phyloP scores from a whole-genome alignment of 2,888 invertebrate genomes.

The Aphrophora alni region DNA sequence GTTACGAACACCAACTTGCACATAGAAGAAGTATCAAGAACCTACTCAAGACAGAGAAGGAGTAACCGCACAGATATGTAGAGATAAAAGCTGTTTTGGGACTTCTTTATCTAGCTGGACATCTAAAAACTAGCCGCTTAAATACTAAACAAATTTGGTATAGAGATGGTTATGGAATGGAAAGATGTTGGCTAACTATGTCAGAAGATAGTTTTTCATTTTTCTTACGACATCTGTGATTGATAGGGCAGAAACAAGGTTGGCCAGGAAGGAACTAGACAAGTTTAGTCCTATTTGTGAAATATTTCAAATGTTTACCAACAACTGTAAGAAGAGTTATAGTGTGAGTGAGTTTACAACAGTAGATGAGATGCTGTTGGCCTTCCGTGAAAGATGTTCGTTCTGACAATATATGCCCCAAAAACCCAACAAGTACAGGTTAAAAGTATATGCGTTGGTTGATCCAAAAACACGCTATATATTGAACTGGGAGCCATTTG shows the following conservation, averaged over 20 bases:
- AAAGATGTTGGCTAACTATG: neutral
- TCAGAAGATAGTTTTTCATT: neutral
- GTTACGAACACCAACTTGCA: neutral
- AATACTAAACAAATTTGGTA: neutral
- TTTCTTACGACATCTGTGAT: neutral
- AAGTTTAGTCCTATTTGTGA: neutral
- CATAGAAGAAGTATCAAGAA: neutral
- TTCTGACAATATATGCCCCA: neutral
- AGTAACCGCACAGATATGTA: neutral
- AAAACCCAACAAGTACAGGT: constrained; percentile 39
- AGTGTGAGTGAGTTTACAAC: neutral
- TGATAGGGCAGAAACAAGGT: neutral
- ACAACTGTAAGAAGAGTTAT: neutral
- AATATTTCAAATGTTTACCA: neutral
- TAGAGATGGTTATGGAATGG: neutral
- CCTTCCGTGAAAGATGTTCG: neutral
- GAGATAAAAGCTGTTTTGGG: neutral
- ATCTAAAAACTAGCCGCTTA: neutral
- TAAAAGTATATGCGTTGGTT: constrained; percentile 38
- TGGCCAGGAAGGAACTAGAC: neutral
- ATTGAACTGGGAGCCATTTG: constrained; percentile 33
- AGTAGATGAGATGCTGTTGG: constrained; percentile 7
- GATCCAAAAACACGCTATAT: constrained; percentile 33
- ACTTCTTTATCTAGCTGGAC: neutral
- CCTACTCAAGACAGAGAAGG: neutral